phyloP scores from a whole-genome alignment of 2,888 invertebrate species.

The Patella pellucida region DNA sequence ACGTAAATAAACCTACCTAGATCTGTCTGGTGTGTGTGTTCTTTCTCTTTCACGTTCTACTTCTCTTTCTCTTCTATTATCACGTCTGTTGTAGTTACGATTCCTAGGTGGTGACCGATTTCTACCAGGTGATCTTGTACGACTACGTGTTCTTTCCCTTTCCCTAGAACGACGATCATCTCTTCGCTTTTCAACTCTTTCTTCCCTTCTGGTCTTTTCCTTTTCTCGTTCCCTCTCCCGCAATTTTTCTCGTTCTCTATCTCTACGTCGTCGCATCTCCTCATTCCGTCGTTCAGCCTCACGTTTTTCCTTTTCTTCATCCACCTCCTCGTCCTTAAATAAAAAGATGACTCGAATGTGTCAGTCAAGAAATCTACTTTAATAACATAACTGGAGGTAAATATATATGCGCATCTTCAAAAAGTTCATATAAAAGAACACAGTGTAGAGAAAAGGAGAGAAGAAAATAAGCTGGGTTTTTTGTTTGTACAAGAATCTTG shows the following conservation, averaged over 20 bases:
- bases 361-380: no score
- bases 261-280: conserved; percentile 64
- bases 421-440: neutral
- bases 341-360: conserved; percentile 12
- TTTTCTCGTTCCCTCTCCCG: conserved; percentile 66
- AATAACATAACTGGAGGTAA: neutral
- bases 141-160: neutral
- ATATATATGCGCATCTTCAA: neutral
- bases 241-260: conserved; percentile 66
- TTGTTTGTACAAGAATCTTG: no score
- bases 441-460: no score
- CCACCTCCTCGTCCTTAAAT: conserved; percentile 81
- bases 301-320: conserved; percentile 73
- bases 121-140: neutral
- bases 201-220: conserved; percentile 48
- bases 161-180: conserved; percentile 16
- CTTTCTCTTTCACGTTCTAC: conserved; percentile 68
- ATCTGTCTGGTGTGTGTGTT: conserved; percentile 61
- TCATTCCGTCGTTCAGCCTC: conserved; percentile 40
- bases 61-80: conserved; percentile 32
- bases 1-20: neutral
- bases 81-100: neutral
- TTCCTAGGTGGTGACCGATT: neutral
- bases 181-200: conserved; percentile 59
- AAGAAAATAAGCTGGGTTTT: no score